phyloP scores from a whole-genome alignment of 2,797 vertebrate species.

The Mormyrops attenuatus region DNA sequence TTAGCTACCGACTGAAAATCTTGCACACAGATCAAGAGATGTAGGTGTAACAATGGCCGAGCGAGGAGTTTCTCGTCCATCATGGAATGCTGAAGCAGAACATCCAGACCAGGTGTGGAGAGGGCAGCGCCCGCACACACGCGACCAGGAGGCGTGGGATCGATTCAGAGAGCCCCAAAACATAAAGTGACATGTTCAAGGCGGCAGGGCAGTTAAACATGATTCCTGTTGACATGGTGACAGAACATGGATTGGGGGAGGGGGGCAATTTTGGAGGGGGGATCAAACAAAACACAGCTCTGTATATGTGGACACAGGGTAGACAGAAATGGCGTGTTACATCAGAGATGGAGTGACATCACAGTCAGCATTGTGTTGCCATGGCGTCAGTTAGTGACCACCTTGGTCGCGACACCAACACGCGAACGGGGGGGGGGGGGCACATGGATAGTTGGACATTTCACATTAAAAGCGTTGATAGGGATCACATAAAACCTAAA shows the following conservation, averaged over 20 bases:
- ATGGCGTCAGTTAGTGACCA: neutral
- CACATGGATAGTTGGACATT: neutral
- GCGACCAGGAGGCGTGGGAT: neutral
- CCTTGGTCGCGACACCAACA: too few species aligned
- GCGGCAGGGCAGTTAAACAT: neutral
- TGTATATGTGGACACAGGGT: neutral
- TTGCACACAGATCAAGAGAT: neutral
- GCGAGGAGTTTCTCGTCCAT: neutral
- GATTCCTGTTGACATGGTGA: neutral
- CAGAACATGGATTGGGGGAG: neutral
- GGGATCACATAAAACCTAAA: neutral
- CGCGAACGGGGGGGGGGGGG: neutral
- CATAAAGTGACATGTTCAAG: neutral
- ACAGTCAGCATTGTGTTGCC: neutral
- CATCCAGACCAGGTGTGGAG: neutral
- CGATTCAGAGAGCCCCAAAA: neutral
- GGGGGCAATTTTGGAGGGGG: neutral
- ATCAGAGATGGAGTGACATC: neutral
- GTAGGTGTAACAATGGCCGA: neutral
- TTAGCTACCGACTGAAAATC: neutral
- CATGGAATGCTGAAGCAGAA: neutral
- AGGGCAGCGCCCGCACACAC: neutral
- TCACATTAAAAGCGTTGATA: neutral
- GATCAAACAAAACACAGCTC: neutral
- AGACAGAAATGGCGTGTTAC: neutral